phyloP scores from a whole-genome alignment of 1,140 invertebrate species.

The Meloidogyne floridensis region DNA sequence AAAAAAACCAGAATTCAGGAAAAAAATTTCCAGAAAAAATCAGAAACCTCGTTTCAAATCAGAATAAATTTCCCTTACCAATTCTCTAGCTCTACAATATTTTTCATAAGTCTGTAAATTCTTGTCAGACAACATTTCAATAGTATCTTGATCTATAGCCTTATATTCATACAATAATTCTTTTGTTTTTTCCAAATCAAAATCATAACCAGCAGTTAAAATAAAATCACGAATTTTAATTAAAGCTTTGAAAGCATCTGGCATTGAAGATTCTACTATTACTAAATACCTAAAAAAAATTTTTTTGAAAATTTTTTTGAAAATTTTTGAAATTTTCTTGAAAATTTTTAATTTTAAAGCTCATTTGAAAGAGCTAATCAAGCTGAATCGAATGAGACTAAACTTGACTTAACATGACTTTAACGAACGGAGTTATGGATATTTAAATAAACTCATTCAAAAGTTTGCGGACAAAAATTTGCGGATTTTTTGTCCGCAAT shows the following conservation, averaged over 20 bases:
- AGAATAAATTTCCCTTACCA: slow-evolving; percentile 14
- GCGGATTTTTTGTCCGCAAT: too few relatives aligned
- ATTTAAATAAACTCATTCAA: too few relatives aligned
- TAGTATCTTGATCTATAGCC: slow-evolving; percentile 41
- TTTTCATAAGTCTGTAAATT: slow-evolving; percentile 49
- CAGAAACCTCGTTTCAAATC: neutral
- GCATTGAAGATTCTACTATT: slow-evolving; percentile 50
- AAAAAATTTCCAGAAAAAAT: neutral
- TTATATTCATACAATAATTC: slow-evolving; percentile 34
- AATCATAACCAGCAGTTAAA: slow-evolving; percentile 42
- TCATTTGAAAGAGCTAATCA: too few relatives aligned
- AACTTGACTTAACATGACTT: too few relatives aligned
- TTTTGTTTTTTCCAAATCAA: slow-evolving; percentile 34
- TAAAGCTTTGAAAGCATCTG: slow-evolving; percentile 50
- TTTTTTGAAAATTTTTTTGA: neutral
- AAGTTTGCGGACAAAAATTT: too few relatives aligned
- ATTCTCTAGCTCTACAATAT: slow-evolving; percentile 46
- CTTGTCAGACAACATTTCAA: slow-evolving; percentile 42
- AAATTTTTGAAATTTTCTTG: neutral
- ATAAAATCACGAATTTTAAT: slow-evolving; percentile 56
- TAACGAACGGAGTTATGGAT: too few relatives aligned
- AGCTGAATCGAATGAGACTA: too few relatives aligned
- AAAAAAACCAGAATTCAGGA: neutral
- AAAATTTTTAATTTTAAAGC: too few relatives aligned
- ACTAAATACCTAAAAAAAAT: slow-evolving; percentile 47